Evolutionary conservation across 2,888 invertebrate species (phyloP), one percentile per base, ranked within the genome.

Genomic region (Candidula unifasciata): DNA sequence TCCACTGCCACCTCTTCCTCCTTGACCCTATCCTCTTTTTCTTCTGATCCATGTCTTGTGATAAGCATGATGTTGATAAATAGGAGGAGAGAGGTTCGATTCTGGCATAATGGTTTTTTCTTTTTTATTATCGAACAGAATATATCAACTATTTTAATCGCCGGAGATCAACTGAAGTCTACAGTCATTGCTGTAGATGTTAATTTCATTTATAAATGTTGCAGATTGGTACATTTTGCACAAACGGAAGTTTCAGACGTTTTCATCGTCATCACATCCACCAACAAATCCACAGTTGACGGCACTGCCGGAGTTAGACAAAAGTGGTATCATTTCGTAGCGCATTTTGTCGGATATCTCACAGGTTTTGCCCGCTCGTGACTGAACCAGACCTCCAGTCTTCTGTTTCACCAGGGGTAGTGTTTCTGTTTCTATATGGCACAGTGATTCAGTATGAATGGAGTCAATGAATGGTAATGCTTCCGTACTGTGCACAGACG

Each of bases 391-490:
- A 10, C 68, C 24, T 30, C 68, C 80, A 18, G 71, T 27, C 35
- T 57, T 80, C 0, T 71, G 57, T 3, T 21, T 68, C 33, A 13
- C 77, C 5, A 37, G 18, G 10, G 77, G 76, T 27, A 68, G 5
- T 21, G 27, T 52, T 27, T 82, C 82, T 3, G 68, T 60, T n/a
- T 82, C 82, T 30, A 77, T 30, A 33, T 68, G 35, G 74, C 54
- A 82, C 37, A n/a, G 18, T 1, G 76, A 44, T 10, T 77, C 82
- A 33, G 33, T 52, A 35, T 52, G 18, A 8, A 76, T 52, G 2
- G 82, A 82, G 37, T 82, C 82, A 54, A 82, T 82, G 27, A 82
- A 82, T 18, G 82, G 82, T 24, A 82, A 68, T 18, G 35, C 5
- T 24, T 82, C 82, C 0, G 64, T n/a, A 54, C 76, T 82, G 30